A percentile compares a stretch with the other conserved stretches of the same genome.
These are phyloP conservation scores for Corticium candelabrum DNA, from an alignment of 37 sponge, comb jelly and placozoan genomes.

Conservation along the genomic window DNA sequence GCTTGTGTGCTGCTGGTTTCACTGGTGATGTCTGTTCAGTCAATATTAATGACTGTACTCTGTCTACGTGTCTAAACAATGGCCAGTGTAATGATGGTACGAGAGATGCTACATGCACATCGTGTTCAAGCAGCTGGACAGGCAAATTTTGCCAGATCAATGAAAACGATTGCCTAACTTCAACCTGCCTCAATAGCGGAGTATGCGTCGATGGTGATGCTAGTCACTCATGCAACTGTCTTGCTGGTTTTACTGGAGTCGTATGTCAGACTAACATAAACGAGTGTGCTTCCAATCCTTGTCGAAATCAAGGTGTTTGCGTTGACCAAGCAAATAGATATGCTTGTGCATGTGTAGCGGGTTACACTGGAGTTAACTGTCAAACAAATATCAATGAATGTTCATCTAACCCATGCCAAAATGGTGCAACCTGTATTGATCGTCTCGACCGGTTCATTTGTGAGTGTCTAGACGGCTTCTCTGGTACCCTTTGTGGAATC, in stretches of 20 bases:
- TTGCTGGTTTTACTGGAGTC: background rate
- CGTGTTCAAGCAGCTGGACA: background rate
- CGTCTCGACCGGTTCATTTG: background rate
- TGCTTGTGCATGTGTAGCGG: background rate
- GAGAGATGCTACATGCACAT: background rate
- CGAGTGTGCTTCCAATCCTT: conserved; percentile 18
- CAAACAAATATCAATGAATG: background rate
- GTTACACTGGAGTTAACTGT: background rate
- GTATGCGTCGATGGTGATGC: background rate
- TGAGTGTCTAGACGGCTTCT: background rate
- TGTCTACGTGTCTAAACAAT: background rate
- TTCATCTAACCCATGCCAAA: background rate
- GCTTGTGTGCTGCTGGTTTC: background rate
- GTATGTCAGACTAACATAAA: background rate
- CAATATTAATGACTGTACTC: background rate
- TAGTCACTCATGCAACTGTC: background rate
- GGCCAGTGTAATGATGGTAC: background rate
- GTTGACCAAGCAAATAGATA: background rate
- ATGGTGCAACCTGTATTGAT: background rate
- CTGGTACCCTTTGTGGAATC: background rate
- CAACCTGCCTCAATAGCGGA: background rate
- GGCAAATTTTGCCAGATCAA: background rate
- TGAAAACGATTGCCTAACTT: background rate
- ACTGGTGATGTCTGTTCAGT: background rate
- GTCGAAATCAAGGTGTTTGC: background rate